Percentiles rank a stretch among this genome's conserved stretches.
Evolutionary conservation across 2,113 vertebrate species (phyloP).

Genomic region (Agapornis roseicollis): DNA sequence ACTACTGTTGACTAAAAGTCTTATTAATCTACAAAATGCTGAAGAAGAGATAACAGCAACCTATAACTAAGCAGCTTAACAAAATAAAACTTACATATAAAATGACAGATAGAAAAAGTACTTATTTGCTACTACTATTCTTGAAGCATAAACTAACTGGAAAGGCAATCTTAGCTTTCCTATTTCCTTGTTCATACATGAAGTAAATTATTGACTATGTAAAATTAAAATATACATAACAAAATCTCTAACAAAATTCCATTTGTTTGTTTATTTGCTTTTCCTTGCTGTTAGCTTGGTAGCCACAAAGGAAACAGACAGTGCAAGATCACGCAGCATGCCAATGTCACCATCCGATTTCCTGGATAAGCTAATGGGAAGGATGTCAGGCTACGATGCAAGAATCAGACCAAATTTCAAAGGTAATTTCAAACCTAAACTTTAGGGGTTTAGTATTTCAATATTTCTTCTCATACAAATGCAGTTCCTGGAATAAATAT

Average conservation of each 20-base stretch:
- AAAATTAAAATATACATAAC: neutral
- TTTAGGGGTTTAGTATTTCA: neutral
- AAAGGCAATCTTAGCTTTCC: neutral
- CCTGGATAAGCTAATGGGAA: slow-evolving; percentile 96
- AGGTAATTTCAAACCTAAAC: slow-evolving; percentile 77
- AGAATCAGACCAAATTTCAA: slow-evolving; percentile 98
- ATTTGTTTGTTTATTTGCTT: slow-evolving; percentile 30
- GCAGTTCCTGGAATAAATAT: neutral
- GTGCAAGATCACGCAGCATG: slow-evolving; percentile 77
- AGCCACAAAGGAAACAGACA: slow-evolving; percentile 88
- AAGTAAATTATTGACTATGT: neutral
- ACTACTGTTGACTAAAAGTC: neutral
- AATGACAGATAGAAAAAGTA: neutral
- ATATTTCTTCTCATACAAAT: neutral
- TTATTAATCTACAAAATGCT: neutral
- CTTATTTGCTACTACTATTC: neutral
- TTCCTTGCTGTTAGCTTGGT: slow-evolving; percentile 79
- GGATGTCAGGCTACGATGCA: slow-evolving; percentile 95
- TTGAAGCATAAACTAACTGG: neutral
- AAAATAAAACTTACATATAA: neutral
- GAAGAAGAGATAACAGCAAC: neutral
- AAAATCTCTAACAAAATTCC: slow-evolving; percentile 29
- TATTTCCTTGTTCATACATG: neutral
- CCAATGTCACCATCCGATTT: slow-evolving; percentile 97
- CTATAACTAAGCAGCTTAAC: neutral